Conservation (phyloP, 2,797 vertebrate species). For the Gallinago solitaria region DNA sequence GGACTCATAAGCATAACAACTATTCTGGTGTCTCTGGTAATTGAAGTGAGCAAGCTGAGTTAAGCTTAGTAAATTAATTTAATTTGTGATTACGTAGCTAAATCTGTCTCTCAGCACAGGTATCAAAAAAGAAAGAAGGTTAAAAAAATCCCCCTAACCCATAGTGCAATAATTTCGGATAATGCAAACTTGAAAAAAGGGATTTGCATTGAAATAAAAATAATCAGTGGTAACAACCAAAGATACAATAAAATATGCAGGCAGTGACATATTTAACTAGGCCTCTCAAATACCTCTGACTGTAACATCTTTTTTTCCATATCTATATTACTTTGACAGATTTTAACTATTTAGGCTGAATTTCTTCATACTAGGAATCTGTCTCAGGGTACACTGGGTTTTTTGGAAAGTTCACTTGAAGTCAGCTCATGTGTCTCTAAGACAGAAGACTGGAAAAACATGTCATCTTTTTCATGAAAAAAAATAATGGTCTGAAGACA, state of each 20-base stretch:
- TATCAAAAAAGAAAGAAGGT: background rate
- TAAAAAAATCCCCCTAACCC: background rate
- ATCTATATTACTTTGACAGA: background rate
- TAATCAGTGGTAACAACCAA: background rate
- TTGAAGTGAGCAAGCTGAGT: constrained; percentile 27
- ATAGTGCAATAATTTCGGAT: background rate
- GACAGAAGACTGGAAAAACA: constrained; percentile 31
- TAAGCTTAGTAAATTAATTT: constrained; percentile 39
- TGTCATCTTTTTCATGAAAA: background rate
- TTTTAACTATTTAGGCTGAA: constrained; percentile 16
- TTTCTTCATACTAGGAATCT: background rate
- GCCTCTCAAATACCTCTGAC: background rate
- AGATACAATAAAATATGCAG: background rate
- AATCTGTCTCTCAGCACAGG: constrained; percentile 4
- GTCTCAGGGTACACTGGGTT: background rate
- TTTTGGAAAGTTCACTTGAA: background rate
- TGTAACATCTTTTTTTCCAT: background rate
- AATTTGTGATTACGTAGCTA: constrained; percentile 21
- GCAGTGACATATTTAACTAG: background rate
- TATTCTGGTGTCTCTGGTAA: constrained; percentile 9
- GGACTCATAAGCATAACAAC: background rate
- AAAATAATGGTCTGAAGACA: background rate
- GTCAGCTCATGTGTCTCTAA: background rate
- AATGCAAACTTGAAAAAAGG: background rate
- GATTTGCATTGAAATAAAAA: background rate